Base-by-base conservation (phyloP, 2,113 vertebrate genomes). In the Platysternon megacephalum region DNA sequence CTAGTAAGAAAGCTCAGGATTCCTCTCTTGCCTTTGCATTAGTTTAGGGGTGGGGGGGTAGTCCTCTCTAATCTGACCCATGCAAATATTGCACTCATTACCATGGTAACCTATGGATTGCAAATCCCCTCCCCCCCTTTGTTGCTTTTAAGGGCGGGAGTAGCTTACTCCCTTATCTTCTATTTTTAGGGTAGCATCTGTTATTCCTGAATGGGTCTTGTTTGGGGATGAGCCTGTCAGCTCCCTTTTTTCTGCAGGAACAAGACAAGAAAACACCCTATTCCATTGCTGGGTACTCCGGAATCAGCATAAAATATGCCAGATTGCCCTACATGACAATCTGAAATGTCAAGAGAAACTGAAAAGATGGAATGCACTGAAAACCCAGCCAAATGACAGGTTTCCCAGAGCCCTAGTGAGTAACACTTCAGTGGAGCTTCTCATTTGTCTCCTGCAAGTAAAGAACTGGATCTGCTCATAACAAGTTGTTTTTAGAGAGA, bases 31-130 rank as follows among this genome's bases (percentile, higher is more conserved):
- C 93, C 68, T 93, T 82, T 17, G 8, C 46, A 87, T 88, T 83
- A 8, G 8, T 68, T 80, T 22, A 96, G 78, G 88, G 88, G 90
- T 29, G 58, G 91, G 78, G 82, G 82, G 79, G 88, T 46, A 95
- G 86, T 80, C 84, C 94, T 96, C 82, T 79, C 93, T 85, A 85
- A 96, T 72, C 93, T 55, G 90, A 82, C 82, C 93, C 82, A 96
- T 29, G 90, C 95, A 96, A 88, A 94, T 84, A 96, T 93, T 53
- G 93, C 28, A 91, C 80, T 96, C 35, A 96, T 96, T 96, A 94
- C 88, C 80, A 89, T 82, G 84, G 68, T 93, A 94, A 96, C 79
- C 82, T 88, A 68, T 11, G 49, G 79, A 53, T 79, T 86, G 56
- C 65, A 90, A 79, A 68, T 39, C 22, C 32, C 79, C 91, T 32